A percentile compares a stretch with the other conserved stretches of the same genome.
phyloP scores from a whole-genome alignment of 1,140 invertebrate species.

The Chironomus striatipennis region DNA sequence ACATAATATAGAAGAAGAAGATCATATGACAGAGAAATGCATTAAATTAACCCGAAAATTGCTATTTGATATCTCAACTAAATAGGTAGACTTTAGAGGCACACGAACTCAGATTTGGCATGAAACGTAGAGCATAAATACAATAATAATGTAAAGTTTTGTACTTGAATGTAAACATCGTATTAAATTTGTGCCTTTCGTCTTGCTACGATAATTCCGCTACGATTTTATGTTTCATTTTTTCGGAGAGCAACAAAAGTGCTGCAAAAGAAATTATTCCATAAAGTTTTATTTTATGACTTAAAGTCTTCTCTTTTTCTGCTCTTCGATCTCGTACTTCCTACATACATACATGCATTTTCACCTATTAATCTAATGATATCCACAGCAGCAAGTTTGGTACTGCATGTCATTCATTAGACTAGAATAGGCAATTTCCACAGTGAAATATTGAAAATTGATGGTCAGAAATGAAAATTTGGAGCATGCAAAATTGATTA shows the following conservation, averaged over 20 bases:
- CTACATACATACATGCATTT: neutral
- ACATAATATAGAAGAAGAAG: too few species aligned
- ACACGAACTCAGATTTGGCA: neutral
- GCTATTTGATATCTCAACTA: neutral
- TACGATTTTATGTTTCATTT: neutral
- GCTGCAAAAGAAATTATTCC: neutral
- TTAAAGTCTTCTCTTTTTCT: neutral
- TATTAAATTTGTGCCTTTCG: constrained; percentile 9
- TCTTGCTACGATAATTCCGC: constrained; percentile 9
- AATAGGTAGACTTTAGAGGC: neutral
- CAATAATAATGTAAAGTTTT: too few species aligned
- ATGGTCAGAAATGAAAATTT: neutral
- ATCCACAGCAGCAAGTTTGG: too few species aligned
- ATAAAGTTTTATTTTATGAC: constrained; percentile 15
- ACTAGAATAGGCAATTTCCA: too few species aligned
- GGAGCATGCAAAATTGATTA: constrained; percentile 7
- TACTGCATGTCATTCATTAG: too few species aligned
- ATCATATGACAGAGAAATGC: neutral
- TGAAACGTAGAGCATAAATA: too few species aligned
- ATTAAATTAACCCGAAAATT: constrained; percentile 24
- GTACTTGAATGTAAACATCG: neutral
- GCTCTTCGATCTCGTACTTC: neutral
- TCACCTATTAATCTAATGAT: too few species aligned
- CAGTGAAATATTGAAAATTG: too few species aligned
- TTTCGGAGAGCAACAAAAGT: neutral